Evolutionary conservation across 2,113 vertebrate species (phyloP).

Genomic region (Etia nguti): DNA sequence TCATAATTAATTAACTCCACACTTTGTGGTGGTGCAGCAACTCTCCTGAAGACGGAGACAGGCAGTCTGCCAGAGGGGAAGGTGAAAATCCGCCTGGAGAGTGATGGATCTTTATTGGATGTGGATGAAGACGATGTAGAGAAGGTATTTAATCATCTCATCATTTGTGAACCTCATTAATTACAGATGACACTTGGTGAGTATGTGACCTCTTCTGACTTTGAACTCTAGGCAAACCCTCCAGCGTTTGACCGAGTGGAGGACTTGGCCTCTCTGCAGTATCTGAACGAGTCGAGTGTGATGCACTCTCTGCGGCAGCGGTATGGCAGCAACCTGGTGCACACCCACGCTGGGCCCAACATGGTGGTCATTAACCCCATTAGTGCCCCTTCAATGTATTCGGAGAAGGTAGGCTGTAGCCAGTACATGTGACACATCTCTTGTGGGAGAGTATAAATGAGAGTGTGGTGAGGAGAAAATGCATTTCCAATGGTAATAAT

Average conservation of each 20-base stretch:
- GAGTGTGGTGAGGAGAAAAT: neutral
- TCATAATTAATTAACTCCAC: slow-evolving; percentile 11
- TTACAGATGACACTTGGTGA: neutral
- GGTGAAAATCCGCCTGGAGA: slow-evolving; percentile 89
- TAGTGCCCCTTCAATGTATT: slow-evolving; percentile 91
- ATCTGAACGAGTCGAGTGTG: slow-evolving; percentile 92
- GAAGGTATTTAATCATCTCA: slow-evolving; percentile 80
- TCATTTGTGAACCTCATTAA: slow-evolving; percentile 30
- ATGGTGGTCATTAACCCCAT: slow-evolving; percentile 91
- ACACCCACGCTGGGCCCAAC: slow-evolving; percentile 87
- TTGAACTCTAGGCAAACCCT: slow-evolving; percentile 83
- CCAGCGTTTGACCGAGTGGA: slow-evolving; percentile 85
- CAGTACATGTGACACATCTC: neutral
- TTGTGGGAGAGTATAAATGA: neutral
- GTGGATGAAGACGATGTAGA: slow-evolving; percentile 97
- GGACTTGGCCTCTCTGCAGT: slow-evolving; percentile 89
- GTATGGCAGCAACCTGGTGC: slow-evolving; percentile 86
- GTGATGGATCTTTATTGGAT: slow-evolving; percentile 87
- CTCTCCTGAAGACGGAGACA: slow-evolving; percentile 80
- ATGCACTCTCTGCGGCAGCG: slow-evolving; percentile 91
- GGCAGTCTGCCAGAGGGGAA: slow-evolving; percentile 87
- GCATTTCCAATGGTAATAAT: neutral
- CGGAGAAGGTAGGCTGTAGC: slow-evolving; percentile 84
- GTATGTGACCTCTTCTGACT: slow-evolving; percentile 19
- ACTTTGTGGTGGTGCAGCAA: slow-evolving; percentile 72